Percentiles rank a stretch among this genome's conserved stretches.
Evolutionary conservation across 2,797 vertebrate genomes (phyloP).

Genomic region (Hyperoplus immaculatus): DNA sequence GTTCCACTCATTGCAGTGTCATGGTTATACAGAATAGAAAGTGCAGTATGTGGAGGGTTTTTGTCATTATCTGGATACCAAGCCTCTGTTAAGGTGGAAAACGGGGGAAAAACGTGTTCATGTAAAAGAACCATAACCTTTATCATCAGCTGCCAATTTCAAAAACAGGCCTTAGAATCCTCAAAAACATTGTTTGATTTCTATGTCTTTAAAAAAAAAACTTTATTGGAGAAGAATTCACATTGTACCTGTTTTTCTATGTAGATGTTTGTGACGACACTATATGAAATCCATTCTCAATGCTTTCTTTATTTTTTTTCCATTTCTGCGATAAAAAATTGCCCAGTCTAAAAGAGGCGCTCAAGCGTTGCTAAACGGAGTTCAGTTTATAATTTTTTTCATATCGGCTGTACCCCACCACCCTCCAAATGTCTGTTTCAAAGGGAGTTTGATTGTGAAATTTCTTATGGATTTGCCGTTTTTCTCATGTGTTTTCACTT

Average conservation of each 20-base stretch:
- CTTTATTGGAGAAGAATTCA: conserved; percentile 61
- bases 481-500: conserved; percentile 12
- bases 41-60: conserved; percentile 84
- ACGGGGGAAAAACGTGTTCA: conserved; percentile 56
- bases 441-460: conserved; percentile 60
- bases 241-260: conserved; percentile 72
- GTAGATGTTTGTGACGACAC: conserved; percentile 69
- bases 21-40: conserved; percentile 27
- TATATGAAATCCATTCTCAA: conserved; percentile 59
- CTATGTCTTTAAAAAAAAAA: conserved; percentile 58
- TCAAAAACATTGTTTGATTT: conserved; percentile 75
- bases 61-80: conserved; percentile 79
- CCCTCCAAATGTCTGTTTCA: conserved; percentile 56
- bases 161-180: conserved; percentile 86
- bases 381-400: conserved; percentile 61
- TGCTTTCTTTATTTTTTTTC: conserved; percentile 12
- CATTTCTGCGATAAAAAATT: conserved; percentile 15
- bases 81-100: conserved; percentile 70
- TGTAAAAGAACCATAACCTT: conserved; percentile 77
- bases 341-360: conserved; percentile 35
- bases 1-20: conserved; percentile 38
- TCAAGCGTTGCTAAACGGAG: conserved; percentile 32
- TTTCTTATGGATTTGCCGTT: conserved; percentile 32
- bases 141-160: conserved; percentile 86
- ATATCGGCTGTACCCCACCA: conserved; percentile 73